Percentiles rank a stretch among this genome's conserved stretches.
Evolutionary conservation across 2,113 vertebrate genomes (phyloP).

Genomic region (Trogon melanurus): DNA sequence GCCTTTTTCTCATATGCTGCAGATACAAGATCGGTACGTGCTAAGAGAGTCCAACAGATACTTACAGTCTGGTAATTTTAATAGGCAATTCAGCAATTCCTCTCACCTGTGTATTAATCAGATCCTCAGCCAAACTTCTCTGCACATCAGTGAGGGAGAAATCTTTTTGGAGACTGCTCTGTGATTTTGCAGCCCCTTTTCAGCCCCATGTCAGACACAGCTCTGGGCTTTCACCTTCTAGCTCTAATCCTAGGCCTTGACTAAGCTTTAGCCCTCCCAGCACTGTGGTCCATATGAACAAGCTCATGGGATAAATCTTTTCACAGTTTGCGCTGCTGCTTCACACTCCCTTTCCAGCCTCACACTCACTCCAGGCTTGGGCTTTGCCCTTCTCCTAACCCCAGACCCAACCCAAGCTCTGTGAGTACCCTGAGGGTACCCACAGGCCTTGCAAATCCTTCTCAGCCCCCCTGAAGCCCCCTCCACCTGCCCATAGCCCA

Average conservation of each 20-base stretch:
- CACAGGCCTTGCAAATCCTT: not conserved
- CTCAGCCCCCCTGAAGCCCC: too few relatives aligned
- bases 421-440: not conserved
- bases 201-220: not conserved
- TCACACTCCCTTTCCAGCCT: not conserved
- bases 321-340: not conserved
- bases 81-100: not conserved
- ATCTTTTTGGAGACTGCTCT: not conserved
- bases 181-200: not conserved
- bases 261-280: not conserved
- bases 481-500: too few relatives aligned
- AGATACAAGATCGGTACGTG: not conserved
- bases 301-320: not conserved
- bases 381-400: not conserved
- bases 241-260: not conserved
- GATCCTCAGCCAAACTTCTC: not conserved
- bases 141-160: not conserved
- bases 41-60: not conserved
- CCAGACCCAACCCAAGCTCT: not conserved
- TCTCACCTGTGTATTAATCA: not conserved
- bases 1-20: not conserved
- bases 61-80: not conserved
- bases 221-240: not conserved
- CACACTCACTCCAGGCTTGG: fast-evolving
- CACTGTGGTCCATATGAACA: fast-evolving